Percentiles rank a stretch among this genome's conserved stretches.
These are phyloP conservation scores for Pedicia rivosa DNA, from an alignment of 2,888 invertebrate species.

Conservation along the genomic window DNA sequence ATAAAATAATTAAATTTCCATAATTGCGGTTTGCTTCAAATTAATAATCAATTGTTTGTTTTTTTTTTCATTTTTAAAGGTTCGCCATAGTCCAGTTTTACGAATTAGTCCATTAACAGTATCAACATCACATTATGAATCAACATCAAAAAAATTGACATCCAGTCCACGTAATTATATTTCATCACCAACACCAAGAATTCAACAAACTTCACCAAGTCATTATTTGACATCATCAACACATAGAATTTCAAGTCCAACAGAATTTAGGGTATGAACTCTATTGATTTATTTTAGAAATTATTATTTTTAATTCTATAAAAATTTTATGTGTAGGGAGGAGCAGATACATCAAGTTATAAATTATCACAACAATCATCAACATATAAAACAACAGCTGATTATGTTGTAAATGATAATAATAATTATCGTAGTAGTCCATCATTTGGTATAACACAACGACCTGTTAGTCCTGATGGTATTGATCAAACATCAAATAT, in stretches of 20 bases:
- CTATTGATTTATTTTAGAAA: too few species aligned
- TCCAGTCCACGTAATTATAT: constrained; percentile 26
- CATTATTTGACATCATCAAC: constrained; percentile 36
- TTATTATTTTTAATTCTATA: too few species aligned
- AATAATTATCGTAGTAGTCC: constrained; percentile 37
- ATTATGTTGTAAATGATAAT: constrained; percentile 29
- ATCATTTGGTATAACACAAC: constrained; percentile 30
- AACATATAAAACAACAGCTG: constrained; percentile 35
- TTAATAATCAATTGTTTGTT: constrained; percentile 12
- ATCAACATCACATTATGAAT: constrained; percentile 27
- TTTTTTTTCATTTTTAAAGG: constrained; percentile 15
- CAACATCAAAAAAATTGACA: constrained; percentile 21
- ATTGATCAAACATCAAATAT: constrained; percentile 40
- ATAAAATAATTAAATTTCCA: too few species aligned
- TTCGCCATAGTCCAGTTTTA: constrained; percentile 27
- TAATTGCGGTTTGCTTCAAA: constrained; percentile 11
- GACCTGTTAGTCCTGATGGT: constrained; percentile 34
- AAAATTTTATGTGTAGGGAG: too few species aligned
- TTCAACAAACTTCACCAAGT: constrained; percentile 35
- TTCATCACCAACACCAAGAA: constrained; percentile 25
- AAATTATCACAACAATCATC: too few species aligned
- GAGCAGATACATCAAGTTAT: too few species aligned
- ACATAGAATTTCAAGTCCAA: constrained; percentile 28
- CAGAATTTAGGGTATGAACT: too few species aligned
- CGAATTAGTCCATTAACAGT: constrained; percentile 28